Base-by-base conservation (phyloP, 2,113 vertebrate species). In the Pithys albifrons region DNA sequence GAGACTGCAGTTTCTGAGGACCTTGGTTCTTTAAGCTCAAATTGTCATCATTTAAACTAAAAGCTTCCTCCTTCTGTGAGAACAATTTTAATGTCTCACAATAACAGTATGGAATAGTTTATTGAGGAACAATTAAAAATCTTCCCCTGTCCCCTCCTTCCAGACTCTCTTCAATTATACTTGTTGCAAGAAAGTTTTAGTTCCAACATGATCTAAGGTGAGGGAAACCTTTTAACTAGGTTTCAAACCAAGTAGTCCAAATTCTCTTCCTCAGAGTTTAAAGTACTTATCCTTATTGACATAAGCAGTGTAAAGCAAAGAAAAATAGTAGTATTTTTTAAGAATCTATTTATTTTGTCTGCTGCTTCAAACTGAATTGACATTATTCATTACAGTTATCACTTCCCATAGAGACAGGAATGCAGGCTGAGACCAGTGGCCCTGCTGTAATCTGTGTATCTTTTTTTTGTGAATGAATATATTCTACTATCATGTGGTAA, bases 61-160 rank as follows among this genome's bases (percentile, higher is more conserved):
- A 96, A 73, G 55, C 45, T 82, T 93, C 65, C 58, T 91, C 70
- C 51, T 93, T 95, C 70, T 95, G 62, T 97, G 71, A 64, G 39
- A 80, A 80, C 39, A 88, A 48, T 59, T 94, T 96, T 96, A 85
- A 85, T 91, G 96, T 94, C 37, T 75, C 95, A 57, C 48, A 78
- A 31, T 49, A 95, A 85, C 10, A 10, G 51, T 93, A n/a, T 37
- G 80, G 39, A 96, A 62, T 52, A 91, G 33, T 67, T 80, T 95
- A 89, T 67, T 94, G 92, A 94, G 70, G 90, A 97, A 85, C 55
- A 95, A 94, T 91, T 95, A 96, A 94, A 89, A 15, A 76, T 54
- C 7, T 85, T 67, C 51, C 73, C 45, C 29, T 2, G 0, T 9
- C 17, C 19, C 4, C 3, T 66, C 15, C n/a, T 97, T 31, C 27